Base-by-base conservation (phyloP, 2,888 invertebrate genomes). In the Tipula unca region DNA sequence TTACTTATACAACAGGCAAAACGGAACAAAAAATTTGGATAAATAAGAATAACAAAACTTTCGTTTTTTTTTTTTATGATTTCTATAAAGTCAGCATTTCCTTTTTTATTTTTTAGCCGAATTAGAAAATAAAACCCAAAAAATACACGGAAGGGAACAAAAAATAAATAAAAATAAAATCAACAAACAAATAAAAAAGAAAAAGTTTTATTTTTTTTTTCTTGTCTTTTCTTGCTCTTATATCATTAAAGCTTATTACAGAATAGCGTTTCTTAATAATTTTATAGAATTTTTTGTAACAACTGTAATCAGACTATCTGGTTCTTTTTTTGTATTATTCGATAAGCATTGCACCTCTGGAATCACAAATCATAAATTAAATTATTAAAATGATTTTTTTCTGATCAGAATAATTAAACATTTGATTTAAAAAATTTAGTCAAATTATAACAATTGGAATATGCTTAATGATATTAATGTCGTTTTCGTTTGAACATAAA, bases 1-100 rank as follows among this genome's bases (percentile, higher is more conserved):
- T 48, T 69, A 69, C 69, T 69, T 69, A 69, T n/a, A n/a, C n/a
- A 69, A 69, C 69, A 20, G 69, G 10, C 69, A 69, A 69, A 10
- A 69, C 69, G 25, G 25, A 69, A 69, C 17, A 17, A 6, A 69
- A 69, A 69, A 69, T 25, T 69, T 20, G 69, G 69, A 69, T 69
- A 69, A 69, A 69, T 25, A 69, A 69, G 25, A 69, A 69, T 25
- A 69, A 69, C 25, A 69, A 69, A 69, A 69, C 69, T 69, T 69
- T 48, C n/a, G n/a, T 48, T 48, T 48, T 69, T 25, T 25, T 13
- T 48, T 48, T 17, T 69, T 25, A 20, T 10, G 25, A 25, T 69
- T 69, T 69, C 69, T 69, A 69, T 69, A 69, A 69, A 69, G 69
- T 69, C 69, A 69, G 69, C 69, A 69, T 69, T 69, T 69, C 69